A percentile compares a stretch with the other conserved stretches of the same genome.
phyloP scores from a whole-genome alignment of 2,113 vertebrate genomes.

The Equus przewalskii region DNA sequence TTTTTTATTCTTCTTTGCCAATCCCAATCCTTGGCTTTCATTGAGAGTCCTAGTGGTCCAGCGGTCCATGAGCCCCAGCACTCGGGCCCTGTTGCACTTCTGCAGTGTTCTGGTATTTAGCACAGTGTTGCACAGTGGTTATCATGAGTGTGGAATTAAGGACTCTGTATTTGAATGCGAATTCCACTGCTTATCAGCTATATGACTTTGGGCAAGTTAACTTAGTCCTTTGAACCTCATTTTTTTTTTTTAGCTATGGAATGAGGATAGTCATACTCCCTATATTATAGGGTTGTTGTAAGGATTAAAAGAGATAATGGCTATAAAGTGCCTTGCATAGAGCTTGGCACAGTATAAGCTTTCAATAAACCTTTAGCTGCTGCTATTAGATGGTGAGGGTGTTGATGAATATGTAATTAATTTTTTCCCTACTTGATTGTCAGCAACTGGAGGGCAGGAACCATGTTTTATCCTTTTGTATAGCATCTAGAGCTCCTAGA shows the following conservation, averaged over 20 bases:
- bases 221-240: neutral
- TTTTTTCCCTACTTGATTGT: slow-evolving; percentile 12
- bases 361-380: slow-evolving; percentile 59
- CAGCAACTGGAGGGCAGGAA: slow-evolving; percentile 4
- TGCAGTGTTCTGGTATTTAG: neutral
- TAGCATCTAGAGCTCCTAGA: neutral
- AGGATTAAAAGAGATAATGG: slow-evolving; percentile 46
- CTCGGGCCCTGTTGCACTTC: neutral
- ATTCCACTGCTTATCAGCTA: neutral
- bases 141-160: neutral
- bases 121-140: neutral
- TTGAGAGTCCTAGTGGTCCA: neutral
- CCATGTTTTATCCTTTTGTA: slow-evolving; percentile 10
- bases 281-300: neutral
- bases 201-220: slow-evolving; percentile 26
- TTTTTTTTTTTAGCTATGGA: neutral
- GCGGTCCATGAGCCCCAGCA: neutral
- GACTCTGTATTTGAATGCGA: neutral
- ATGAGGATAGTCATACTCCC: neutral
- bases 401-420: slow-evolving; percentile 38
- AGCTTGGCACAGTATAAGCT: slow-evolving; percentile 55
- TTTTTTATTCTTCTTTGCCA: slow-evolving; percentile 19
- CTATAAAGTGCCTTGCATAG: neutral
- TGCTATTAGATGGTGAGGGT: slow-evolving; percentile 31
- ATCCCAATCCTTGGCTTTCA: neutral